Conservation (phyloP, 2,888 invertebrate genomes). For the Tetragonula carbonaria region DNA sequence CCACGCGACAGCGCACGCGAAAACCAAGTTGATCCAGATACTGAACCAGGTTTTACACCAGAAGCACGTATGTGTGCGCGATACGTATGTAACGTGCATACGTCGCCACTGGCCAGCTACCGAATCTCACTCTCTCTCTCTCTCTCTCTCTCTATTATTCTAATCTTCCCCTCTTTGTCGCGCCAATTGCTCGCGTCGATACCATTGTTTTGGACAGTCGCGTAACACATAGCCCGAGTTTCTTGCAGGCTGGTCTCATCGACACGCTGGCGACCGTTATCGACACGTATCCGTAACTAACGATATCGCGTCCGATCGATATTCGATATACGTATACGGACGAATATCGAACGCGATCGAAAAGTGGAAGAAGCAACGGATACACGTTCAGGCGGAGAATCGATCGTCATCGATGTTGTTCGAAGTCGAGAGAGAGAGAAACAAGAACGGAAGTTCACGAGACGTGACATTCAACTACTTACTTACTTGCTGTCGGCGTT, state of each 20-base stretch:
- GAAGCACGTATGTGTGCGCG: background rate
- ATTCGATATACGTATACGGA: background rate
- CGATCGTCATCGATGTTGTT: background rate
- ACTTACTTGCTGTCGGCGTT: slow-evolving; percentile 69
- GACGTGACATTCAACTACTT: slow-evolving; percentile 56
- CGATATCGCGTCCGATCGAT: background rate
- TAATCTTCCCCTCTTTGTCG: background rate
- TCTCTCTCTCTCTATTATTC: background rate
- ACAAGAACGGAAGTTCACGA: too few relatives aligned
- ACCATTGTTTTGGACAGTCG: background rate
- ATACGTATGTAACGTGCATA: background rate
- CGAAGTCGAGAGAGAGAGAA: too few relatives aligned
- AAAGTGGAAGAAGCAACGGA: background rate
- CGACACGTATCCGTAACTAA: background rate
- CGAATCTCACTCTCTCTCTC: background rate
- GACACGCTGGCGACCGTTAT: too few relatives aligned
- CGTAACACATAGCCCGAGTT: background rate
- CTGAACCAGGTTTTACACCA: background rate
- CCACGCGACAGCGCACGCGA: slow-evolving; percentile 29
- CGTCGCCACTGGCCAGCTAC: background rate
- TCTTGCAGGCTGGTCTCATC: background rate
- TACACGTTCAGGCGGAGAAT: background rate
- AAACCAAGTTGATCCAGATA: slow-evolving; percentile 9
- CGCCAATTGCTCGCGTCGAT: background rate
- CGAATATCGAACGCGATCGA: background rate